Conservation (phyloP, 2,113 vertebrate genomes). For the Notarius quadriscutis region DNA sequence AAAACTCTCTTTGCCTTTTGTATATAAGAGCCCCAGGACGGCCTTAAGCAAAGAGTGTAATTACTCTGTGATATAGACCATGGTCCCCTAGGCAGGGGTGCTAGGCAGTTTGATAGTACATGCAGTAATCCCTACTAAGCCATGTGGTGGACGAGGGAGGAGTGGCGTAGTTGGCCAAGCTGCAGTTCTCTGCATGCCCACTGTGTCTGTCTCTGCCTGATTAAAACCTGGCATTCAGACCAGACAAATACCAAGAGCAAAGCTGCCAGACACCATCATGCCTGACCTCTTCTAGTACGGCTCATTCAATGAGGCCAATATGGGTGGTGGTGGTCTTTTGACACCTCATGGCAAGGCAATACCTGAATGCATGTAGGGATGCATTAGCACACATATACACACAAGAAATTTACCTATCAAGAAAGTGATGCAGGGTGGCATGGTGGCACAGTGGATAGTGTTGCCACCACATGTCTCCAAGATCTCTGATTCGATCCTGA, state of each 20-base stretch:
- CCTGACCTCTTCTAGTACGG: slow-evolving; percentile 20
- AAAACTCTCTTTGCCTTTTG: not conserved
- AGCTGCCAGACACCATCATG: slow-evolving; percentile 16
- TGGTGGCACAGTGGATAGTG: not conserved
- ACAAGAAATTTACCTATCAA: not conserved
- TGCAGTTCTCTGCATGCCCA: slow-evolving; percentile 39
- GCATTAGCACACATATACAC: not conserved
- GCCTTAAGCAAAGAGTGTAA: slow-evolving; percentile 47
- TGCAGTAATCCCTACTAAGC: slow-evolving; percentile 49
- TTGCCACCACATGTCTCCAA: not conserved
- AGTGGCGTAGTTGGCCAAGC: slow-evolving; percentile 30
- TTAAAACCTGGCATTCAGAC: slow-evolving; percentile 41
- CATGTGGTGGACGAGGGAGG: slow-evolving; percentile 29
- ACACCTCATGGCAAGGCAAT: not conserved
- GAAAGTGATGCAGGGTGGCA: not conserved
- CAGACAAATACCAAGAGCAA: slow-evolving; percentile 16
- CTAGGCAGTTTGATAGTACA: slow-evolving; percentile 47
- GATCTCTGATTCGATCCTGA: not conserved
- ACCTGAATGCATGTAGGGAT: not conserved
- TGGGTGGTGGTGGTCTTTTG: not conserved
- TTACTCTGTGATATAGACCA: slow-evolving; percentile 53
- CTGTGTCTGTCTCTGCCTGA: slow-evolving; percentile 26
- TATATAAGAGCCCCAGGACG: slow-evolving; percentile 31
- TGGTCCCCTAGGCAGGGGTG: slow-evolving; percentile 30
- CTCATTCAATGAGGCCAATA: not conserved